Base-by-base conservation (phyloP, 2,888 invertebrate species). In the Cataglyphis albicans region DNA sequence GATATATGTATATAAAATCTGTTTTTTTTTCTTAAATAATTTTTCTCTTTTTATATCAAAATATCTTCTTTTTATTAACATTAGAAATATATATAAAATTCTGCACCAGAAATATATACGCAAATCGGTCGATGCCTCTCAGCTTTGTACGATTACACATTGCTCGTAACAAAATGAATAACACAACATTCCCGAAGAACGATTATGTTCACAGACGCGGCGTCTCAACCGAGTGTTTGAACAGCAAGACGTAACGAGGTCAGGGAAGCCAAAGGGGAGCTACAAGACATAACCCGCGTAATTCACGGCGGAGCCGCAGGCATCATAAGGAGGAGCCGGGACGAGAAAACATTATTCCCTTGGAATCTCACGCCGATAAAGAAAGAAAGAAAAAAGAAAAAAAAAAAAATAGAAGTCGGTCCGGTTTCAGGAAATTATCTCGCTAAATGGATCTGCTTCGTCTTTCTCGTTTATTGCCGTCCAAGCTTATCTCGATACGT, bases 211-310 rank as follows among this genome's bases (percentile, higher is more conserved):
- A 38, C 48, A n/a, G 55, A 41, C 78, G 59, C 73, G 59, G 21
- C 57, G 44, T 41, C 52, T 82, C 84, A 70, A 18, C 52, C 38
- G 86, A 78, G 81, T 75, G 76, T 82, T 84, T 82, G 64, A 87
- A 67, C 89, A 68, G 86, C 82, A 72, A 81, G 80, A 87, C 82
- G 83, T 90, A 92, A 92, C 87, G 88, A 87, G 92, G 91, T 91
- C 91, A 90, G 87, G 84, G 90, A 91, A 91, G 91, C 90, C 90
- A 89, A 87, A 89, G 85, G 86, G 82, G 83, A 86, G 84, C 81
- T 82, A 75, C 59, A 52, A 70, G 67, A 80, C 68, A 15, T 84
- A 74, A 74, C 67, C 35, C 35, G 65, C 64, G 78, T 76, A 82
- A 78, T 81, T 81, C 61, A 59, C 61, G 25, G 10, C 61, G 48